phyloP scores from a whole-genome alignment of 1,140 invertebrate species.

The Chymomyza costata region DNA sequence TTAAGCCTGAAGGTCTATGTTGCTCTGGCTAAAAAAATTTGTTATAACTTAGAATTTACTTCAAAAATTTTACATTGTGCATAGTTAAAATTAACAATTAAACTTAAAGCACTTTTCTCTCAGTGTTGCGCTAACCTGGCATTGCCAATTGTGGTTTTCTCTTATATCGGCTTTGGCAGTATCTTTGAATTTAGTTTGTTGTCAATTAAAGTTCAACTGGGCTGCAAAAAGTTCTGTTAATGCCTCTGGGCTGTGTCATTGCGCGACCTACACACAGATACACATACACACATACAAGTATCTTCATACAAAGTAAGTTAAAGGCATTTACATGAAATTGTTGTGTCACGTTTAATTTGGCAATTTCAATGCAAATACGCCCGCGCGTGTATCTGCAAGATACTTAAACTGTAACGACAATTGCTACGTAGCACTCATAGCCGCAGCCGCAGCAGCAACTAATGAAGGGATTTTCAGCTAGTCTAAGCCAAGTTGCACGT shows the following conservation, averaged over 20 bases:
- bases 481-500: too few relatives aligned
- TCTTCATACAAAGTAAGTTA: slow-evolving; percentile 23
- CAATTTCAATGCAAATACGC: slow-evolving; percentile 53
- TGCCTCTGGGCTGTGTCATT: slow-evolving; percentile 53
- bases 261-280: slow-evolving; percentile 19
- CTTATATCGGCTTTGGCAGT: too few relatives aligned
- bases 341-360: slow-evolving; percentile 64
- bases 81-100: too few relatives aligned
- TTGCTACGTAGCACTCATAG: background rate
- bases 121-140: too few relatives aligned
- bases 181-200: too few relatives aligned
- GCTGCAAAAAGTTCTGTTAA: slow-evolving; percentile 39
- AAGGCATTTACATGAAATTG: slow-evolving; percentile 48
- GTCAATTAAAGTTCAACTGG: slow-evolving; percentile 55
- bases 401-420: slow-evolving; percentile 13
- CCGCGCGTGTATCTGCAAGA: slow-evolving; percentile 30
- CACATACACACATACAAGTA: background rate
- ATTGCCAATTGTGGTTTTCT: too few relatives aligned
- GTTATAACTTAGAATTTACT: too few relatives aligned
- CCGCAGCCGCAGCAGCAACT: slow-evolving; percentile 1
- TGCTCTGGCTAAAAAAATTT: too few relatives aligned
- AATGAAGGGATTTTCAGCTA: slow-evolving; percentile 47
- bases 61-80: too few relatives aligned
- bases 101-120: too few relatives aligned
- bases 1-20: too few relatives aligned